Evolutionary conservation across 2,888 invertebrate genomes (phyloP).

Genomic region (Agriopis marginaria): DNA sequence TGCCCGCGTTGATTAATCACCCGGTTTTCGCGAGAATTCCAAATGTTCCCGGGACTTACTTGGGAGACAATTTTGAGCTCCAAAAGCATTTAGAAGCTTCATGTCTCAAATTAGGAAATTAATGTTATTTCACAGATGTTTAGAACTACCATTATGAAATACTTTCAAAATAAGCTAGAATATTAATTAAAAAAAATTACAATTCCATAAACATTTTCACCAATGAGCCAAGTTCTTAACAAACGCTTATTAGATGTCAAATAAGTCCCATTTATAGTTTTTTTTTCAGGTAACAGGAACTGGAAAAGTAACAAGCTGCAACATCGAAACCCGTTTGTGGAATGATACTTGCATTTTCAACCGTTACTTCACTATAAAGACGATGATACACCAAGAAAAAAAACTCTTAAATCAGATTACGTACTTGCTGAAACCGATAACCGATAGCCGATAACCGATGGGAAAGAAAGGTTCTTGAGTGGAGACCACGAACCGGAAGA

Average conservation of each 20-base stretch:
- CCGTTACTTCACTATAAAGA: slow-evolving; percentile 54
- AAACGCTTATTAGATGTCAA: slow-evolving; percentile 4
- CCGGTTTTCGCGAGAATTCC: slow-evolving; percentile 62
- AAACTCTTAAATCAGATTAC: neutral
- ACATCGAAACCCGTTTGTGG: slow-evolving; percentile 37
- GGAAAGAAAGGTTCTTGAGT: too few species aligned
- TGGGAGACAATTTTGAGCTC: slow-evolving; percentile 44
- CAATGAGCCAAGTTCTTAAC: neutral
- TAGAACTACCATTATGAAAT: slow-evolving; percentile 13
- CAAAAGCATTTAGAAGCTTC: slow-evolving; percentile 52
- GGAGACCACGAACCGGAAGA: too few species aligned
- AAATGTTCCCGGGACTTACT: slow-evolving; percentile 51
- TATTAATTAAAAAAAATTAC: neutral
- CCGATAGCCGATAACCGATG: too few species aligned
- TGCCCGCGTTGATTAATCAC: slow-evolving; percentile 79
- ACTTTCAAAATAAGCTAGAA: neutral
- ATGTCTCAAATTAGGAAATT: slow-evolving; percentile 55
- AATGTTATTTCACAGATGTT: slow-evolving; percentile 43
- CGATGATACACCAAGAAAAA: slow-evolving; percentile 43
- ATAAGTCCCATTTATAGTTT: slow-evolving; percentile 5
- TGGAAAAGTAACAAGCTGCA: slow-evolving; percentile 34
- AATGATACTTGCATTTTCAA: slow-evolving; percentile 45
- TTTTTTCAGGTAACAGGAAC: slow-evolving; percentile 20
- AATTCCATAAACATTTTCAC: neutral
- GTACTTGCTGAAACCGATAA: too few species aligned